These are phyloP conservation scores for Bombus superbus DNA, from an alignment of 1,140 invertebrate genomes.

Conservation along the genomic window DNA sequence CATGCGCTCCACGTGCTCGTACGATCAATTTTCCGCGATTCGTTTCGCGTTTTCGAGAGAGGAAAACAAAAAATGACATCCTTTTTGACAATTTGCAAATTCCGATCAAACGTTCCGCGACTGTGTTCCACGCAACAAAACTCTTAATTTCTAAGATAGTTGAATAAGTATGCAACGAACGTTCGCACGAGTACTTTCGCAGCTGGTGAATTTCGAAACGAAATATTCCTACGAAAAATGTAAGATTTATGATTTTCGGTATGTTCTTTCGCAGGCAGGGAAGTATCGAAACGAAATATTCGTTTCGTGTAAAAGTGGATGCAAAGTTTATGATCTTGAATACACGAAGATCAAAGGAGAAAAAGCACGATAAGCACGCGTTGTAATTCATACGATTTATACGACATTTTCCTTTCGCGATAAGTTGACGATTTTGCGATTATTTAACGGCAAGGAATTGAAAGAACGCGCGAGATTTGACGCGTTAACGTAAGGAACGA, in stretches of 20 bases:
- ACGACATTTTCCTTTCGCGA: background rate
- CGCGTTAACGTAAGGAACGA: background rate
- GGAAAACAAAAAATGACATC: background rate
- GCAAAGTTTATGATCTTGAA: too few relatives aligned
- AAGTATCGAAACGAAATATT: too few relatives aligned
- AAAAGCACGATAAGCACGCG: too few relatives aligned
- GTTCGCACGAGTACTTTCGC: conserved; percentile 9
- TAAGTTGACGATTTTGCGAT: background rate
- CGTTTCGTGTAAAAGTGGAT: too few relatives aligned
- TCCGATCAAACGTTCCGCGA: conserved; percentile 9
- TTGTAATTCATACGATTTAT: too few relatives aligned
- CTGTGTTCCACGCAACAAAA: background rate
- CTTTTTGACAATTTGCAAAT: background rate
- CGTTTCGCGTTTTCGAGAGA: conserved; percentile 3
- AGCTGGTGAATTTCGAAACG: background rate
- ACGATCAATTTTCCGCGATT: background rate
- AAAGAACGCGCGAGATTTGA: too few relatives aligned
- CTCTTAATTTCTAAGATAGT: conserved; percentile 21
- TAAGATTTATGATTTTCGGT: too few relatives aligned
- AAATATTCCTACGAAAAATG: background rate
- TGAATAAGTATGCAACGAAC: background rate
- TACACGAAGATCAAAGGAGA: too few relatives aligned
- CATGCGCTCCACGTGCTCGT: background rate
- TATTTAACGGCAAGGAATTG: background rate
- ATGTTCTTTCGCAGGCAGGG: too few relatives aligned